Base-by-base conservation (phyloP, 2,113 vertebrate species). In the Gila orcuttii region DNA sequence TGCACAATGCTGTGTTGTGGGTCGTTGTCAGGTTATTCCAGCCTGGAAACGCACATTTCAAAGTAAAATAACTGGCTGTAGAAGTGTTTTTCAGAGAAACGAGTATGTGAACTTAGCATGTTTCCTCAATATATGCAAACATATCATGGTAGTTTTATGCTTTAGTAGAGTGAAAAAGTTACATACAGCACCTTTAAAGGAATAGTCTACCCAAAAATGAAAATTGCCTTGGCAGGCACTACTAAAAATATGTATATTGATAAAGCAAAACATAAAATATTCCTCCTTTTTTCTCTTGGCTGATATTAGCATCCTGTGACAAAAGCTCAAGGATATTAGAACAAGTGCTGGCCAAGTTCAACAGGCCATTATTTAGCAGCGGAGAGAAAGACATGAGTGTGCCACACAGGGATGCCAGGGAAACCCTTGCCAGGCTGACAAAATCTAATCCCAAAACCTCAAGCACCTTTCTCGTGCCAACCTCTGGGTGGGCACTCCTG, bases 401-500 rank as follows among this genome's bases (percentile, higher is more conserved):
- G 80, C 15, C 50, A 82, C 39, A 57, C 69, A 78, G 59, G 52
- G 77, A 45, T 86, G 69, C 89, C 88, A 87, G 77, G 33, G 76
- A 62, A 77, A 57, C 42, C 45, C 45, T n/a, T 79, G 88, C 88
- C 86, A 84, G 78, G 47, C 23, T 60, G 36, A 64, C 4, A 60
- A 64, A 84, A 86, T 86, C 79, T 33, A 84, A 78, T 86, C 28
- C 42, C 33, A 13, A 25, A 83, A 87, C 84, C 85, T 79, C 81
- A 89, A 82, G 66, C 59, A 75, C 69, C 52, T 82, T 52, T 71
- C 81, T 68, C 2, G 39, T 75, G 86, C 87, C 88, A 87, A 78
- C 28, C 85, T 60, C n/a, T 89, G 87, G 90, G 89, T 91, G 85
- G 89, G 82, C 85, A 57, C 64, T 71, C 68, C 82, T 66, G 55